Evolutionary conservation across 2,797 vertebrate species (phyloP), one percentile per base, ranked within the genome.

Genomic region (Coilia nasus): DNA sequence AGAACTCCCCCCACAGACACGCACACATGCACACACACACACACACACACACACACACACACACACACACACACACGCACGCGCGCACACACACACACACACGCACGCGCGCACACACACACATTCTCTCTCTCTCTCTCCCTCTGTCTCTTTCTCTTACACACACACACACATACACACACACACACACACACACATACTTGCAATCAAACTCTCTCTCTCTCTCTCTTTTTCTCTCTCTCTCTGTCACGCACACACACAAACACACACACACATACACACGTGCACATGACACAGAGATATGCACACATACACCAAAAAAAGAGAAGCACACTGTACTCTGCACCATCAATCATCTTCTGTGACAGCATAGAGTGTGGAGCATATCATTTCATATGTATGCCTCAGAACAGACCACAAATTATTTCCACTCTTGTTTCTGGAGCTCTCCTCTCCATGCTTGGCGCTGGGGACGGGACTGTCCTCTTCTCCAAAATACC

Each of bases 311-410:
- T 54, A 80, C 81, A 81, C 54, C 44, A 25, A 54, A 80, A 41
- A 81, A 83, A 81, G 78, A 82, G n/a, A 85, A 50, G 60, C 47
- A 59, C 41, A 82, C 84, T 89, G 90, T 90, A 89, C 89, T 90
- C 87, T 47, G 87, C 84, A 23, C 91, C 93, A 95, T 94, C 93
- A 93, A 94, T 95, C 93, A 94, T 92, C 82, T 88, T 91, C 5
- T 81, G 67, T 93, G 92, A 93, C 93, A 94, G 90, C 90, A 85
- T 50, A n/a, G 83, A 85, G 78, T 88, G 92, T 88, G 90, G 90
- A 90, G 92, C 89, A 89, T 85, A 82, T 88, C 85, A 83, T 85
- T 90, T 91, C 90, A 86, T 88, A 86, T 88, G 88, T 91, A 89
- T 87, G 85, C 86, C 88, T 88, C 85, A 83, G 89, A 91, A 87